Evolutionary conservation across 2,888 invertebrate genomes (phyloP).

Genomic region (Aphidoletes aphidimyza): DNA sequence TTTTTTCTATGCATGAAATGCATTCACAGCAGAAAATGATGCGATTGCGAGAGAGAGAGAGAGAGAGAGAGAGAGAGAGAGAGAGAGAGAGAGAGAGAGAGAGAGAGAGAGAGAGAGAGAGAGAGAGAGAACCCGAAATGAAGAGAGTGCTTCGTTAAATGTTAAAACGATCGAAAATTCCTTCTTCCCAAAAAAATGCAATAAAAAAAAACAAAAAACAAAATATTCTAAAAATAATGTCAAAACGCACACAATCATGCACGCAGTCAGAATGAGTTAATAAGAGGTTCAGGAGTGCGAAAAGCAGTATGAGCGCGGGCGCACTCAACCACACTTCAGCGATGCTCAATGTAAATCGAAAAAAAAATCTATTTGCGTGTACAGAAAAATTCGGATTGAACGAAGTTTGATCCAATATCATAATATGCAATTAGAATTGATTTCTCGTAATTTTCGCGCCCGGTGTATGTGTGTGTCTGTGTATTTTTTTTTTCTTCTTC

Average conservation of each 20-base stretch:
- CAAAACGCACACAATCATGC: not conserved
- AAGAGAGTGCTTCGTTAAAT: constrained; percentile 5
- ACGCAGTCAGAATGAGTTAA: too few species aligned
- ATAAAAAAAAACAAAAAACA: too few species aligned
- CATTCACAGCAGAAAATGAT: not conserved
- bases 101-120: too few species aligned
- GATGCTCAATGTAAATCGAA: constrained; percentile 1
- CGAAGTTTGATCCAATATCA: constrained; percentile 28
- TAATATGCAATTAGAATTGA: constrained; percentile 27
- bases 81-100: not conserved
- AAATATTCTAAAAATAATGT: constrained; percentile 16
- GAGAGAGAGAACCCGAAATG: not conserved
- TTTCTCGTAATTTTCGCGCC: not conserved
- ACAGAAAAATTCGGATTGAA: not conserved
- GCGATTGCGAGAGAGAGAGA: too few species aligned
- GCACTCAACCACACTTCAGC: not conserved
- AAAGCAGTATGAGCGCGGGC: too few species aligned
- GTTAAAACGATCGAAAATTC: constrained; percentile 5
- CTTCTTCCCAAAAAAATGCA: constrained; percentile 36
- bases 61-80: not conserved
- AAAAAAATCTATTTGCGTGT: constrained; percentile 23
- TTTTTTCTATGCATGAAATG: not conserved
- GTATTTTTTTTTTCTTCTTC: too few species aligned
- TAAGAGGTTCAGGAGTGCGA: too few species aligned
- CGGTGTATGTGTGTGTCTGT: too few species aligned